A percentile compares a stretch with the other conserved stretches of the same genome.
Evolutionary conservation across 2,113 vertebrate species (phyloP).

Genomic region (Cettia cetti): DNA sequence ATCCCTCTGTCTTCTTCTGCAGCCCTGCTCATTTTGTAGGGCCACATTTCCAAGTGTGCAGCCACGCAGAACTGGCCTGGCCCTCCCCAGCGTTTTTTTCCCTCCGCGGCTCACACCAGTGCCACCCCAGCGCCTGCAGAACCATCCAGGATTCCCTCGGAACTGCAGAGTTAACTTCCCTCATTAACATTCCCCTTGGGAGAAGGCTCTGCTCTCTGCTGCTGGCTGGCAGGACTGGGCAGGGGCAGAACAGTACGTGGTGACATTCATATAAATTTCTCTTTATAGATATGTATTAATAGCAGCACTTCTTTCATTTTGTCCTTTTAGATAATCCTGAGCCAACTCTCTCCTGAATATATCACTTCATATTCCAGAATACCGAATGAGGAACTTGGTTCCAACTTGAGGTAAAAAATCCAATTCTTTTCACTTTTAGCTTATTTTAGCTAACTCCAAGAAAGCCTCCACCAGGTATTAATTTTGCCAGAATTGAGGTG

Average conservation of each 20-base stretch:
- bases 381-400: neutral
- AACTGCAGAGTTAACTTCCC: neutral
- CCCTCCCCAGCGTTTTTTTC: neutral
- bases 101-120: neutral
- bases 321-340: neutral
- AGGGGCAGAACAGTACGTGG: neutral
- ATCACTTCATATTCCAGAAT: neutral
- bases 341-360: neutral
- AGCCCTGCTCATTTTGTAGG: neutral
- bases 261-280: neutral
- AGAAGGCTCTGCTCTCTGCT: neutral
- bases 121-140: neutral
- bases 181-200: neutral
- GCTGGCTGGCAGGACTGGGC: neutral
- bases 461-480: neutral
- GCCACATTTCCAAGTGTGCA: neutral
- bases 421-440: neutral
- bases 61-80: neutral
- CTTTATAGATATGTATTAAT: neutral
- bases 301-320: neutral
- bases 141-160: neutral
- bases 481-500: neutral
- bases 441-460: neutral
- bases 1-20: neutral
- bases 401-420: neutral